A percentile compares a stretch with the other conserved stretches of the same genome.
These are phyloP conservation scores for Pteropus rufus DNA, from an alignment of 2,797 vertebrate genomes.

Conservation along the genomic window DNA sequence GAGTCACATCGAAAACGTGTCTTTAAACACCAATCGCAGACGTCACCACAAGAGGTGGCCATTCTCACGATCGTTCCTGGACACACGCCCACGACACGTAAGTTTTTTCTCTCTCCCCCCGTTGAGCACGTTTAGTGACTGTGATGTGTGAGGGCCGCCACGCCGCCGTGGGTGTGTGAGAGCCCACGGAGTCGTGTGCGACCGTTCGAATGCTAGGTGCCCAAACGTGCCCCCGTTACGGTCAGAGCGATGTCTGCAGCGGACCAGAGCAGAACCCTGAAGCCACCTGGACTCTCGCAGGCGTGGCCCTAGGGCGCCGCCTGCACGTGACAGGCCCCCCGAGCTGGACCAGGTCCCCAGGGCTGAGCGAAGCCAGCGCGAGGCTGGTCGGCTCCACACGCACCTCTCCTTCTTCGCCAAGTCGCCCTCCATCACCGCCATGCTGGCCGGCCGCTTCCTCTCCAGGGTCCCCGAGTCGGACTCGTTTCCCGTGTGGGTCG, in stretches of 20 bases:
- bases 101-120: not conserved
- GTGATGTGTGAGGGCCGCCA: not conserved
- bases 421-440: constrained; percentile 92
- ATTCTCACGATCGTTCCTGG: not conserved
- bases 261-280: not conserved
- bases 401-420: constrained; percentile 93
- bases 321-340: not conserved
- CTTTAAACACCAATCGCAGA: not conserved
- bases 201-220: too few species aligned
- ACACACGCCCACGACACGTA: not conserved
- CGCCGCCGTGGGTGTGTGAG: not conserved
- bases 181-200: too few species aligned
- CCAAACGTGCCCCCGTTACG: too few species aligned
- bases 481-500: constrained; percentile 86
- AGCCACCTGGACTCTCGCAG: constrained; percentile 37
- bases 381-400: not conserved
- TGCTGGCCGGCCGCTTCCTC: constrained; percentile 93
- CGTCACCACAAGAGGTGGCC: not conserved
- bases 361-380: rapidly evolving
- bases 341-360: constrained; percentile 19
- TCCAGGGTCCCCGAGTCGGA: constrained; percentile 91
- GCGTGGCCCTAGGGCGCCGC: not conserved
- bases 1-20: not conserved
- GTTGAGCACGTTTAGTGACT: not conserved
- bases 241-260: not conserved